Evolutionary conservation across 2,797 vertebrate genomes (phyloP), one percentile per base, ranked within the genome.

Genomic region (Tragopan temminckii): DNA sequence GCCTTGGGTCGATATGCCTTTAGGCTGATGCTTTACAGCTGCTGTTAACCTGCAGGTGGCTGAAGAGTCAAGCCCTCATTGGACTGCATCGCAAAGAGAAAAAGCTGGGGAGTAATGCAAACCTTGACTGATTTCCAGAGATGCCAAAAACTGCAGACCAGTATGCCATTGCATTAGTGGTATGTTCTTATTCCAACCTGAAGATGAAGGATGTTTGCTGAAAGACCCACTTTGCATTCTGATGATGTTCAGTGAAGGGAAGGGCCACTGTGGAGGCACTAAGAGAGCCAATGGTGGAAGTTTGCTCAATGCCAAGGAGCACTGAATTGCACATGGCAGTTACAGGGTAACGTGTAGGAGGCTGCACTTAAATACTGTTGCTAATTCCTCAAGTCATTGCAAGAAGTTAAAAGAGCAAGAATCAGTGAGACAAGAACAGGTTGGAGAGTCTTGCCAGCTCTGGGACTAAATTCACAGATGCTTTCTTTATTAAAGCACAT

Each of bases 321-420:
- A 31, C 70, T 61, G 45, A 68, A 81, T 8, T 50, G 40, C 74
- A 68, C 24, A 77, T 36, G 78, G 86, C 38, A 72, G n/a, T 33
- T 45, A 35, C 31, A 68, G 19, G 17, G 45, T 29, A 40, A 87
- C 24, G 43, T 0, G 0, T 38, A 69, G 82, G 68, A 76, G 31
- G 6, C 27, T 57, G 69, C 85, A 88, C 48, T 78, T 85, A 85
- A 89, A 80, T 12, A 35, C 7, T 62, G 63, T 35, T 40, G 19
- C 68, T 91, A 58, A 79, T 86, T 93, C 63, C 36, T 68, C 4
- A 0, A 75, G 58, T 78, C 55, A n/a, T 82, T 92, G 77, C 20
- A 78, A 31, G 87, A n/a, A 84, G 61, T 61, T 38, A 72, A 53
- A 19, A 33, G 57, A 80, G 62, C 33, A 91, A 61, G 66, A 78